These are phyloP conservation scores for Teleiodes luculella DNA, from an alignment of 2,888 invertebrate species.

Conservation along the genomic window DNA sequence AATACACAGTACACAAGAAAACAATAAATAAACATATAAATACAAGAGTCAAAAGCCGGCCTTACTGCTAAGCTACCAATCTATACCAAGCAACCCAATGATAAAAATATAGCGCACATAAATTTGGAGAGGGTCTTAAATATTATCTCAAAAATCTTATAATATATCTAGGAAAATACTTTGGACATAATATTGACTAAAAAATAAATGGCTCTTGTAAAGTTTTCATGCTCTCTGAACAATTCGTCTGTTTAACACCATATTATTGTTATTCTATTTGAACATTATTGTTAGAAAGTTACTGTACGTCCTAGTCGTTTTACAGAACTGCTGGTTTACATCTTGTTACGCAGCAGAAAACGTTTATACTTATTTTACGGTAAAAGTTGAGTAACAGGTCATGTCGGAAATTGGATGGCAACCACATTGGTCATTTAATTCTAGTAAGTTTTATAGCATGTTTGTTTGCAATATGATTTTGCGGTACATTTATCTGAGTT, in stretches of 20 bases:
- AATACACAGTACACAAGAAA: no score
- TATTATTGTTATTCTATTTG: neutral
- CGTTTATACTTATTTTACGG: neutral
- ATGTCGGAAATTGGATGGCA: neutral
- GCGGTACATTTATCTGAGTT: neutral
- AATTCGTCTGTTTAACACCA: conserved; percentile 1
- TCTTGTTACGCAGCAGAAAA: neutral
- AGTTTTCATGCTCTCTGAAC: neutral
- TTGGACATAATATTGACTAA: no score
- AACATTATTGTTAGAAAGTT: neutral
- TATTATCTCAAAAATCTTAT: no score
- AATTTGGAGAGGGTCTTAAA: no score
- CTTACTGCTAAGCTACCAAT: no score
- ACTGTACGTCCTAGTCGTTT: neutral
- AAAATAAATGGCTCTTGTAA: no score
- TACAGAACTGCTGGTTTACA: neutral
- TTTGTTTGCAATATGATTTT: neutral
- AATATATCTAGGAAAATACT: no score
- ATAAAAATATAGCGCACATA: no score
- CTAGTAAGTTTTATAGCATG: neutral
- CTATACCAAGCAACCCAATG: no score
- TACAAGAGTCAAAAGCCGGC: no score
- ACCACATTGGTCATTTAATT: neutral
- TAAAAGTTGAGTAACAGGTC: neutral
- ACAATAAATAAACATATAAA: no score